Conservation (phyloP, 1,140 invertebrate genomes). For the Drosophila sproati region DNA sequence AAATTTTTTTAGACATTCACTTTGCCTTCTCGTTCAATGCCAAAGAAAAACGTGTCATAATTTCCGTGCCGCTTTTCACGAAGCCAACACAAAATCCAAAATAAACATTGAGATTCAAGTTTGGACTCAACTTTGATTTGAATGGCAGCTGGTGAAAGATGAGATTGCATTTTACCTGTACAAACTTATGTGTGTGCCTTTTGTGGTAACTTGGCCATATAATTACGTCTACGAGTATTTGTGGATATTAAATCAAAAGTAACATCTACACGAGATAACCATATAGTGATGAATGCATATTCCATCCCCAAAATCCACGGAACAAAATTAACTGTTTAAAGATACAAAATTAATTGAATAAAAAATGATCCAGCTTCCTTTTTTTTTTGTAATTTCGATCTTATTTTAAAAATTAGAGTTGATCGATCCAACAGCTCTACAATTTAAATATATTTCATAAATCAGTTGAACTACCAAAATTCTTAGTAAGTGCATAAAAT, state of each 20-base stretch:
- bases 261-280: conserved; percentile 23
- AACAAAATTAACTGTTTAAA: no score
- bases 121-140: conserved; percentile 26
- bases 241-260: neutral
- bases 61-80: conserved; percentile 58
- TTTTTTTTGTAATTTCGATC: no score
- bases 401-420: no score
- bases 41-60: conserved; percentile 69
- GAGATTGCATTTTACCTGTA: conserved; percentile 51
- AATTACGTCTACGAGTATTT: conserved; percentile 22
- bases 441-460: no score
- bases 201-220: conserved; percentile 21
- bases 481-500: no score
- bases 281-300: conserved; percentile 7
- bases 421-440: no score
- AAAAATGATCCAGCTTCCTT: no score
- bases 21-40: conserved; percentile 63
- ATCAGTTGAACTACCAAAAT: no score
- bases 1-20: conserved; percentile 56
- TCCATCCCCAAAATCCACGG: neutral
- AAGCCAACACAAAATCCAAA: conserved; percentile 2
- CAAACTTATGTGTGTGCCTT: neutral
- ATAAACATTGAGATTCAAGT: conserved; percentile 13
- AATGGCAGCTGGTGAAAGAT: conserved; percentile 61
- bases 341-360: no score